Percentiles rank a stretch among this genome's conserved stretches.
Evolutionary conservation across 2,113 vertebrate species (phyloP).

Genomic region (Electrona antarctica): DNA sequence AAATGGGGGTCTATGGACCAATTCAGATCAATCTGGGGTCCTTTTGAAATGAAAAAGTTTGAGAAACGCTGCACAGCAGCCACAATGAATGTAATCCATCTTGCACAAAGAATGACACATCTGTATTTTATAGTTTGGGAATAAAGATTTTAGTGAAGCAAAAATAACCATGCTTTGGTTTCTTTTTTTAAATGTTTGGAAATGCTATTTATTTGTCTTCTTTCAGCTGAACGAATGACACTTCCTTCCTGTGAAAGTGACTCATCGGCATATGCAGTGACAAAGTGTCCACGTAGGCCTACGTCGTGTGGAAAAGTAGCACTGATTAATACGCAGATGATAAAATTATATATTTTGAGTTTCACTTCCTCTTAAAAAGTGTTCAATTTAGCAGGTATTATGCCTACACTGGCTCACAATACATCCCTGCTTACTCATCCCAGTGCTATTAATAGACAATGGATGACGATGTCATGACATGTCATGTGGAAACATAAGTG

Average conservation of each 20-base stretch:
- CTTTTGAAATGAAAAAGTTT: no score
- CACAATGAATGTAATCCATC: background rate
- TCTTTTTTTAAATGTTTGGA: background rate
- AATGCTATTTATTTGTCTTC: background rate
- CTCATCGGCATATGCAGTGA: background rate
- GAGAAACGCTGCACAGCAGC: background rate
- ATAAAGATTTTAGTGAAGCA: conserved; percentile 3
- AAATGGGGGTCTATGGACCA: no score
- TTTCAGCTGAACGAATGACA: background rate
- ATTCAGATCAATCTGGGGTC: no score
- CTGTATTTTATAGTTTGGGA: background rate
- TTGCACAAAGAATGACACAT: background rate
- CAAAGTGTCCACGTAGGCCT: background rate
- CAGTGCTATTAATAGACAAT: conserved; percentile 5
- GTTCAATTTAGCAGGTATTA: background rate
- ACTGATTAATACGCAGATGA: background rate
- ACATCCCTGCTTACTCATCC: conserved; percentile 26
- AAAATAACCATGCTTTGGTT: background rate
- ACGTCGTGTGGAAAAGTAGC: background rate
- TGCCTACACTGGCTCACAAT: conserved; percentile 5
- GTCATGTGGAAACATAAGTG: conserved; percentile 21
- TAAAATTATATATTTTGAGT: conserved; percentile 1
- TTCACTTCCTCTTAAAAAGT: conserved; percentile 42
- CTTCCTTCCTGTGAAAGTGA: conserved; percentile 7
- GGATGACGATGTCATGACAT: conserved; percentile 22